Conservation (phyloP, 2,113 vertebrate species). For the Picathartes gymnocephalus region DNA sequence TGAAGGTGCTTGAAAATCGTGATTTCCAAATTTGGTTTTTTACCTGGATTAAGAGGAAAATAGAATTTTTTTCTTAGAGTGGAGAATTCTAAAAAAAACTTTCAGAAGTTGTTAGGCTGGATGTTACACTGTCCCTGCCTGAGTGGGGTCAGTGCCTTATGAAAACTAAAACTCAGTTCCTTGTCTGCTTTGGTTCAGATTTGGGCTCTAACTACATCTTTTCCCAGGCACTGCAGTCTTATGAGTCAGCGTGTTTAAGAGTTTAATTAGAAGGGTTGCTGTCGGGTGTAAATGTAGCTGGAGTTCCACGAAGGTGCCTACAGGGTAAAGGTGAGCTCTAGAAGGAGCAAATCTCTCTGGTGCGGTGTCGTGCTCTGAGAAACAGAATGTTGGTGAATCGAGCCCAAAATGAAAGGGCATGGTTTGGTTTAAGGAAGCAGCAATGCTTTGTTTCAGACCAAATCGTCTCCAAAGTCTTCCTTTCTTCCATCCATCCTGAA, state of each 20-base stretch:
- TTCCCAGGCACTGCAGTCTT: neutral
- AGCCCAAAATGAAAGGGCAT: neutral
- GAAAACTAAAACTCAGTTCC: neutral
- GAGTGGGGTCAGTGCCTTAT: accelerated
- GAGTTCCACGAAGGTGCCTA: neutral
- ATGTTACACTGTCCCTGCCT: neutral
- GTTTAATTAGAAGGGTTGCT: neutral
- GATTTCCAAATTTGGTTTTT: neutral
- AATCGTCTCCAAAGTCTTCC: neutral
- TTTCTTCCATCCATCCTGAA: neutral
- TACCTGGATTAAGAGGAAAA: neutral
- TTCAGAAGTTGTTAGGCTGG: neutral
- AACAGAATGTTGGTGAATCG: neutral
- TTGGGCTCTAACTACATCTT: neutral
- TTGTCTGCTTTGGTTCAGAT: neutral
- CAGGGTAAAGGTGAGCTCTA: neutral
- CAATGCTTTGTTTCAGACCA: neutral
- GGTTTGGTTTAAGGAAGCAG: neutral
- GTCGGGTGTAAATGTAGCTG: neutral
- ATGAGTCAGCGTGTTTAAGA: neutral
- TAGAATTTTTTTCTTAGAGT: neutral
- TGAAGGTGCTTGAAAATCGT: neutral
- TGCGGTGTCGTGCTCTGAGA: accelerated
- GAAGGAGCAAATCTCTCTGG: neutral
- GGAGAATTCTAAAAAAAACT: neutral